These are phyloP conservation scores for Diachasmimorpha longicaudata DNA, from an alignment of 1,140 invertebrate species.

Conservation along the genomic window DNA sequence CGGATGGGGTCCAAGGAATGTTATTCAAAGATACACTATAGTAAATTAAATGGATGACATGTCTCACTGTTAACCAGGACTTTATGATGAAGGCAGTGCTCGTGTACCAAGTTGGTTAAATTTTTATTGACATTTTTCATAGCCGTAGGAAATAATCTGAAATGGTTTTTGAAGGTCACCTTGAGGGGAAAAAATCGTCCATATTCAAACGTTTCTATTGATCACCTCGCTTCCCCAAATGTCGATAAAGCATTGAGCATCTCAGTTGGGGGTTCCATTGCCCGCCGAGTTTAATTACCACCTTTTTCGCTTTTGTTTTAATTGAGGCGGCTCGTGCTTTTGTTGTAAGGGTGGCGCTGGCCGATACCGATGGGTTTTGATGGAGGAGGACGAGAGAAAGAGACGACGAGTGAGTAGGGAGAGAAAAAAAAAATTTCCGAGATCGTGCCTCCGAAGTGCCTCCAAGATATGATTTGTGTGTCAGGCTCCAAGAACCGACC, in stretches of 20 bases:
- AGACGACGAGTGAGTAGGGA: background rate
- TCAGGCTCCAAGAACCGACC: constrained; percentile 33
- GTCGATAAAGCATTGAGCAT: constrained; percentile 5
- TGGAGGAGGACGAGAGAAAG: background rate
- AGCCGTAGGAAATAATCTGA: too few relatives aligned
- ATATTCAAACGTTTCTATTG: background rate
- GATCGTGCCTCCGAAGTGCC: constrained; percentile 1
- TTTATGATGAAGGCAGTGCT: too few relatives aligned
- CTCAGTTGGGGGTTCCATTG: background rate
- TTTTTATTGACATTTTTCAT: too few relatives aligned
- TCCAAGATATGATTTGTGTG: constrained; percentile 42
- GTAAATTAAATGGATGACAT: background rate
- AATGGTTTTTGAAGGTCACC: background rate
- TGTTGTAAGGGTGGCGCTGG: constrained; percentile 21
- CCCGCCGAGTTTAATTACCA: constrained; percentile 20
- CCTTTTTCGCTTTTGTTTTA: constrained; percentile 26
- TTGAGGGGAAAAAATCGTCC: background rate
- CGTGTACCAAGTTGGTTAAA: too few relatives aligned
- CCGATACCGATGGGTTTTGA: background rate
- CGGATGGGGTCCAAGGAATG: background rate
- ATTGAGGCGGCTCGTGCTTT: constrained; percentile 22
- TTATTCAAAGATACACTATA: background rate
- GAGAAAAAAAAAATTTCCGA: constrained; percentile 1
- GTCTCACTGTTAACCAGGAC: background rate
- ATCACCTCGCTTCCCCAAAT: background rate